These are phyloP conservation scores for Drosophila basisetae DNA, from an alignment of 2,888 invertebrate species.

Conservation along the genomic window DNA sequence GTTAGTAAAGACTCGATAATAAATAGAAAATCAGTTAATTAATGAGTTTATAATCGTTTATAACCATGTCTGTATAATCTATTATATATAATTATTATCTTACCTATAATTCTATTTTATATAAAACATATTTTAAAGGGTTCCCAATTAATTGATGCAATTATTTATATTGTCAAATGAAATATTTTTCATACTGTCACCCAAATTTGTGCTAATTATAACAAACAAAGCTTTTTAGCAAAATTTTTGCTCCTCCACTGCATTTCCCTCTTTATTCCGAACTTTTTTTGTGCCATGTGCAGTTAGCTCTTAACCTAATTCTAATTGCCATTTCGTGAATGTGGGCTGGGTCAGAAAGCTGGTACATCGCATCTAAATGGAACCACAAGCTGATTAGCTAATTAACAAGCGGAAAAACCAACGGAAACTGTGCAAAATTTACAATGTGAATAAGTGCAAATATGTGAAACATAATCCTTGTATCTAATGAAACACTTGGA, in stretches of 20 bases:
- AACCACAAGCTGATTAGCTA: slow-evolving; percentile 48
- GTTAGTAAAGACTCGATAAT: slow-evolving; percentile 1
- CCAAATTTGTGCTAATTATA: not conserved
- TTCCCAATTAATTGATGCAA: not conserved
- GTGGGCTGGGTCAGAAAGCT: not conserved
- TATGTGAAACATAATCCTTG: slow-evolving; percentile 36
- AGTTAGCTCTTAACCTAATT: slow-evolving; percentile 17
- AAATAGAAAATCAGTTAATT: not conserved
- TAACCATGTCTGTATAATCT: not conserved
- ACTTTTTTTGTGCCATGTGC: not conserved
- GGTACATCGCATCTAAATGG: not conserved
- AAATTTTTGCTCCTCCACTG: not conserved
- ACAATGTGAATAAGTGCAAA: slow-evolving; percentile 14
- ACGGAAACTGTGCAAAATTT: slow-evolving; percentile 8
- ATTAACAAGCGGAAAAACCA: slow-evolving; percentile 38
- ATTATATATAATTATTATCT: not conserved
- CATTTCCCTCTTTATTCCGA: not conserved
- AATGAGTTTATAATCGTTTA: not conserved
- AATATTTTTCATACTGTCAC: not conserved
- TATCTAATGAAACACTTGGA: slow-evolving; percentile 22
- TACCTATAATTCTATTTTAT: not conserved
- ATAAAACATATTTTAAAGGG: not conserved
- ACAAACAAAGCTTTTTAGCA: not conserved
- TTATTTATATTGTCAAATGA: not conserved
- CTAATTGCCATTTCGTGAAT: slow-evolving; percentile 32